Base-by-base conservation (phyloP, 2,113 vertebrate species). In the Poeciliopsis prolifica region DNA sequence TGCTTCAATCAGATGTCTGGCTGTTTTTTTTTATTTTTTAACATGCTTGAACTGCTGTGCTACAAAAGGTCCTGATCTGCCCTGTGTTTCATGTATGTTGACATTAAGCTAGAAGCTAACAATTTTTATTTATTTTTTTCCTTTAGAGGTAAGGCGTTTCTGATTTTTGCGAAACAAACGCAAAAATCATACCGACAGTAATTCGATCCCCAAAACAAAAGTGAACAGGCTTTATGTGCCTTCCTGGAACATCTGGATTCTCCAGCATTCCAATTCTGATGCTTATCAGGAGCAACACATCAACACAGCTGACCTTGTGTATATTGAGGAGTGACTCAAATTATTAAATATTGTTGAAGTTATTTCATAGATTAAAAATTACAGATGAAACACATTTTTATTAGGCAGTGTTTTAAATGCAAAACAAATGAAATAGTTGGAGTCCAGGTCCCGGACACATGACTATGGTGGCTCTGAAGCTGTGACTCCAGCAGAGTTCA, bases 1-100 rank as follows among this genome's bases (percentile, higher is more conserved):
- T 30, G 73, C 75, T 85, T 83, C 63, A 77, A 51, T 86, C 74
- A 69, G 72, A 81, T 28, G 31, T 61, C 76, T 19, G 64, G 71
- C 65, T 73, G 61, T 1, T 31, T 64, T 35, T 69, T 3, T 28
- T 37, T 9, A 11, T 64, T 58, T 70, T 24, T 42, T 11, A 3
- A 74, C 77, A 67, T 68, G 70, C 79, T 77, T 35, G 29, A 66
- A 68, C 31, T 81, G 70, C 64, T 15, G 65, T 62, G 42, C 30
- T 61, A 73, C 29, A 64, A 6, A 64, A 33, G 30, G 8, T 79
- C 17, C 54, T 66, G 5, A 61, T 67, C 24, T 67, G 11, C 26
- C 61, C 35, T 61, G 28, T 3, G 28, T 67, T n/a, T 6, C n/a
- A 40, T 51, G 54, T 81, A 65, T n/a, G 75, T 76, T 69, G 70